Evolutionary conservation across 2,113 vertebrate species (phyloP).

Genomic region (Copsychus sechellarum): DNA sequence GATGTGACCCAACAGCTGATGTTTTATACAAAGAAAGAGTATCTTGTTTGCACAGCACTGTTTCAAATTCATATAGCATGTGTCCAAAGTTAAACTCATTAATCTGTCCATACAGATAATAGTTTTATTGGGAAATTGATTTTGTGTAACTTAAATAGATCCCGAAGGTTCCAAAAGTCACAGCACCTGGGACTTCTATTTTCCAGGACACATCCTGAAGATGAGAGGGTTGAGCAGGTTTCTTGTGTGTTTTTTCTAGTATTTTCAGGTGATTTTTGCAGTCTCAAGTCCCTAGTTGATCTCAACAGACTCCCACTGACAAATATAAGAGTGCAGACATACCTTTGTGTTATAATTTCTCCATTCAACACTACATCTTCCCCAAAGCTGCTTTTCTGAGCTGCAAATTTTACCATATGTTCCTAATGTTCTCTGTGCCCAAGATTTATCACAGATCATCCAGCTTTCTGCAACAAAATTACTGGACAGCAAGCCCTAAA

Average conservation of each 20-base stretch:
- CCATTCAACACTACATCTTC: not conserved
- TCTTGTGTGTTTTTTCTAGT: not conserved
- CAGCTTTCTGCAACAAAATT: not conserved
- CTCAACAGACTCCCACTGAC: not conserved
- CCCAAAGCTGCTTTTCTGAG: not conserved
- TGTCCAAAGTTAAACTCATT: not conserved
- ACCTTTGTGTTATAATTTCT: not conserved
- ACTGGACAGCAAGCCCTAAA: not conserved
- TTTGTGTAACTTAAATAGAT: not conserved
- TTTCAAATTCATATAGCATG: not conserved
- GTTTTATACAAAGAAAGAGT: constrained; percentile 30
- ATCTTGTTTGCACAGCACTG: constrained; percentile 18
- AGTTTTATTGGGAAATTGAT: not conserved
- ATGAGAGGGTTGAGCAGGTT: not conserved
- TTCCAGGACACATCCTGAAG: not conserved
- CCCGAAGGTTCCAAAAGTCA: not conserved
- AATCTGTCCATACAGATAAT: not conserved
- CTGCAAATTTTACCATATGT: not conserved
- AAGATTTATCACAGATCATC: not conserved
- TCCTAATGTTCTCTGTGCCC: not conserved
- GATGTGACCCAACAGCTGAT: constrained; percentile 18
- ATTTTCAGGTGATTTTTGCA: not conserved
- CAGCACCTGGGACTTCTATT: not conserved
- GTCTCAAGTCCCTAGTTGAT: not conserved
- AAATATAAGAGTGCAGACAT: not conserved